These are phyloP conservation scores for Amphiprion ocellaris DNA, from an alignment of 2,113 vertebrate genomes.

Conservation along the genomic window DNA sequence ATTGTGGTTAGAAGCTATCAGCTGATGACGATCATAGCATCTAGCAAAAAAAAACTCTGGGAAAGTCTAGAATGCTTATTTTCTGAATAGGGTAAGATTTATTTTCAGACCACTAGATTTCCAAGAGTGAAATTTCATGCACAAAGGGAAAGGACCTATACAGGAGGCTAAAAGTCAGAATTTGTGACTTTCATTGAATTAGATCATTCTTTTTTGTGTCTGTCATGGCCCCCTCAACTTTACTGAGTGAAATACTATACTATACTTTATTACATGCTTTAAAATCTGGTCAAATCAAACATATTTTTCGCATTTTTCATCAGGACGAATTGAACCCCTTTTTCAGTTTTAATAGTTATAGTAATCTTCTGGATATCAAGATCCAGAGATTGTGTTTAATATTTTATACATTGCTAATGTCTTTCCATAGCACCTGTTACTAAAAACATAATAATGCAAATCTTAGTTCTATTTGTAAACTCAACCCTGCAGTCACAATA, in stretches of 20 bases:
- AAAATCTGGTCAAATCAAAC: too few species aligned
- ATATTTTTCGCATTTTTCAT: too few species aligned
- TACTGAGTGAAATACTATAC: neutral
- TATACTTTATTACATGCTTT: conserved; percentile 1
- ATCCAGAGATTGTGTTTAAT: neutral
- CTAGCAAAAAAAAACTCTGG: neutral
- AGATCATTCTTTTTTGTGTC: neutral
- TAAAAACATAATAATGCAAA: conserved; percentile 1
- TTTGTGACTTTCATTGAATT: neutral
- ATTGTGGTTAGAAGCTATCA: neutral
- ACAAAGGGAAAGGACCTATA: neutral
- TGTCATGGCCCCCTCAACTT: neutral
- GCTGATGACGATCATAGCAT: neutral
- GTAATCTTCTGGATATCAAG: too few species aligned
- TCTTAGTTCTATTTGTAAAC: neutral
- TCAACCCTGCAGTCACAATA: too few species aligned
- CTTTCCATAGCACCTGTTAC: too few species aligned
- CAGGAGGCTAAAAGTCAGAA: neutral
- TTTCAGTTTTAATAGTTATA: too few species aligned
- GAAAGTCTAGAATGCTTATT: neutral
- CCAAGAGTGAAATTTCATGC: neutral
- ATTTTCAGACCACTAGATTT: neutral
- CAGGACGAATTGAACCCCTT: too few species aligned
- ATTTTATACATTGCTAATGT: neutral
- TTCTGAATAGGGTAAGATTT: neutral